Evolutionary conservation across 1,140 invertebrate species (phyloP).

Genomic region (Plectrocnemia conspersa): DNA sequence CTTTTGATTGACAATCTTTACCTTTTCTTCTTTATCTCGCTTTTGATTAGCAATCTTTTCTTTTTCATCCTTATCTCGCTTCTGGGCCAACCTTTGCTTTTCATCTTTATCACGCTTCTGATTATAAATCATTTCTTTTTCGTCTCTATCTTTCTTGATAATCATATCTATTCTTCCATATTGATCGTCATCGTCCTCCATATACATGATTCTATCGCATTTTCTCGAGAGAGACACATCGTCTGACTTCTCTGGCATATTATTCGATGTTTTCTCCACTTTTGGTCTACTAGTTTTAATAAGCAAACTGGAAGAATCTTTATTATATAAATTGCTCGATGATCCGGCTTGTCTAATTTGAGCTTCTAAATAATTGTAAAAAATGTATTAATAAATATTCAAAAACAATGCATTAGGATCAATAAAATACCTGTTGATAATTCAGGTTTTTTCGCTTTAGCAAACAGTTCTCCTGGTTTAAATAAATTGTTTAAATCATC

Average conservation of each 20-base stretch:
- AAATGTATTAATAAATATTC: background rate
- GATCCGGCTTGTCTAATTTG: constrained; percentile 45
- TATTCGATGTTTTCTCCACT: constrained; percentile 21
- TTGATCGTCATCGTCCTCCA: constrained; percentile 49
- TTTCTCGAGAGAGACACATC: constrained; percentile 17
- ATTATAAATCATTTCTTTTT: constrained; percentile 30
- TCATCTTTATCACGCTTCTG: background rate
- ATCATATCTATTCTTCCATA: constrained; percentile 51
- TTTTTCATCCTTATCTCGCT: no score
- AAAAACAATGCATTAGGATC: constrained; percentile 13
- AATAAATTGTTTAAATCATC: constrained; percentile 45
- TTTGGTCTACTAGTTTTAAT: constrained; percentile 40
- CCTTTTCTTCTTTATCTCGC: background rate
- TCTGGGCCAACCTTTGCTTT: background rate
- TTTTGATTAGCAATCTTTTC: constrained; percentile 1
- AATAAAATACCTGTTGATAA: constrained; percentile 23
- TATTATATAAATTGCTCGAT: constrained; percentile 38
- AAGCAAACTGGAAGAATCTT: constrained; percentile 38
- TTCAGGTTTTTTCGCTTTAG: constrained; percentile 26
- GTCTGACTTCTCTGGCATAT: background rate
- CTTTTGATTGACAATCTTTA: background rate
- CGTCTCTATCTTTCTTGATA: constrained; percentile 49
- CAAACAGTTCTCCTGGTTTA: constrained; percentile 46
- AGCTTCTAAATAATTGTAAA: constrained; percentile 37
- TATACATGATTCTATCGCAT: constrained; percentile 46